Percentiles rank a stretch among this genome's conserved stretches.
These are phyloP conservation scores for Malurus elegans DNA, from an alignment of 2,113 vertebrate species.

Conservation along the genomic window DNA sequence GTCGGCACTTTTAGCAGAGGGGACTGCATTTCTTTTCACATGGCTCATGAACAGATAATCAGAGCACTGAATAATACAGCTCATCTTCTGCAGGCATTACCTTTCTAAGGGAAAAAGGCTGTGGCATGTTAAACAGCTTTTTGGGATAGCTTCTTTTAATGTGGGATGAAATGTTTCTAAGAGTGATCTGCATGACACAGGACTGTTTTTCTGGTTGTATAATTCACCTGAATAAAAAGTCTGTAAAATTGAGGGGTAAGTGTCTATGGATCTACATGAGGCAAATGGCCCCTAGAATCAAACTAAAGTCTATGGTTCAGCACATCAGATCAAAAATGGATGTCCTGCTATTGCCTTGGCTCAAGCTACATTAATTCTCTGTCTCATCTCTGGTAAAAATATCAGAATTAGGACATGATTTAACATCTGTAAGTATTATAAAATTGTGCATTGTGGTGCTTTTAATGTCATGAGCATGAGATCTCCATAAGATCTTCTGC, in stretches of 20 bases:
- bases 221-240: background rate
- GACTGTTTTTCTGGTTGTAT: background rate
- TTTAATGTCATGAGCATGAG: background rate
- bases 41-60: slow-evolving; percentile 5
- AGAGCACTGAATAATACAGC: background rate
- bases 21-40: background rate
- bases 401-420: background rate
- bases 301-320: background rate
- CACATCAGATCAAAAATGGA: background rate
- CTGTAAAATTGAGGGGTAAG: background rate
- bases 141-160: background rate
- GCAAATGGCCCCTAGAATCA: background rate
- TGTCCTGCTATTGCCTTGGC: background rate
- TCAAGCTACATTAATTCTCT: background rate
- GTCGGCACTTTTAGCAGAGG: background rate
- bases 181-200: background rate
- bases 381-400: background rate
- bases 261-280: background rate
- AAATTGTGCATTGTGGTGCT: background rate
- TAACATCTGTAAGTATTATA: background rate
- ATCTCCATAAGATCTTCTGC: background rate
- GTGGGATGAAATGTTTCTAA: background rate
- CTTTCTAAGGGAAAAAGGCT: background rate
- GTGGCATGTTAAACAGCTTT: background rate
- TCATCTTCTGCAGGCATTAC: background rate